These are phyloP conservation scores for Mustela erminea DNA, from an alignment of 2,797 vertebrate species.

Conservation along the genomic window DNA sequence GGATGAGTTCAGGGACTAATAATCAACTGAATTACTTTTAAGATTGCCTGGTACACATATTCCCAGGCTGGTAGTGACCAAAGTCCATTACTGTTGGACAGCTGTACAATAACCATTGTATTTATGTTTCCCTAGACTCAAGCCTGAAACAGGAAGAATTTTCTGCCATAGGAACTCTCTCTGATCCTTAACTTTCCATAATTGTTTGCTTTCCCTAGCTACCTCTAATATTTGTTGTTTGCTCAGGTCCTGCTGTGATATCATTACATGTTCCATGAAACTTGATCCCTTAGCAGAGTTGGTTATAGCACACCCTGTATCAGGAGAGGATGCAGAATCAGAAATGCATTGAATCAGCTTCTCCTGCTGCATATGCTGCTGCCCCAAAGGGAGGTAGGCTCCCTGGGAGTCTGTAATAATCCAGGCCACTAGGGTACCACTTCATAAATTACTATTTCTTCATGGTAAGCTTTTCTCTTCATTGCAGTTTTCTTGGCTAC, in stretches of 20 bases:
- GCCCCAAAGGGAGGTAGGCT: conserved; percentile 35
- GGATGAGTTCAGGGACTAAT: conserved; percentile 38
- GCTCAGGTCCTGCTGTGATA: conserved; percentile 33
- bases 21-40: conserved; percentile 12
- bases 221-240: conserved; percentile 64
- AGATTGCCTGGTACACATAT: conserved; percentile 1
- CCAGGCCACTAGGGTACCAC: neutral
- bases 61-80: neutral
- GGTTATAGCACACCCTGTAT: conserved; percentile 5
- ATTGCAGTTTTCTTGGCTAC: conserved; percentile 66
- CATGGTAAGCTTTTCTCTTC: conserved; percentile 61
- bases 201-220: conserved; percentile 54
- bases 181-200: neutral
- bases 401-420: conserved; percentile 56
- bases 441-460: conserved; percentile 71
- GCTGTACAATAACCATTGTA: neutral
- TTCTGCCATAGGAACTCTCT: conserved; percentile 32
- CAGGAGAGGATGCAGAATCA: neutral
- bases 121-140: conserved; percentile 28
- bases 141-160: conserved; percentile 7
- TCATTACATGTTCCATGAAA: conserved; percentile 71
- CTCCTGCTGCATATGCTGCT: conserved; percentile 3
- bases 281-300: conserved; percentile 60
- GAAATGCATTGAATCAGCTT: conserved; percentile 63
- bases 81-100: neutral